Evolutionary conservation across 1,140 invertebrate species (phyloP), one percentile per base, ranked within the genome.

Genomic region (Atta cephalotes): DNA sequence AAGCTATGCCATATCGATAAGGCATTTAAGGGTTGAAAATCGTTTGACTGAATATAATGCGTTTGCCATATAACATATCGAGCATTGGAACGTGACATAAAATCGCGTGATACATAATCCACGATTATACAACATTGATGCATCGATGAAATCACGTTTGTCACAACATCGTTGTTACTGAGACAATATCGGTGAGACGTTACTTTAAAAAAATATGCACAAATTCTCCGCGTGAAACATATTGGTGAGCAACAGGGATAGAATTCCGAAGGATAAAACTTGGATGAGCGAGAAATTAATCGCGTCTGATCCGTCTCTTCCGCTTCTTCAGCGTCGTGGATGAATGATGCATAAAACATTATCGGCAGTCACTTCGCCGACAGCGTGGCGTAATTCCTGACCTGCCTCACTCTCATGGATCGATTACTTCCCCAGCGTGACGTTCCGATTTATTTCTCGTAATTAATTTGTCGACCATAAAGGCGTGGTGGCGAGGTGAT

Each of bases 291-390:
- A 56, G 63, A 81, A 58, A 81, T 81, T 81, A 81, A 81, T 71
- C 35, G 65, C 51, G 79, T 71, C 81, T 77, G 70, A 77, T 76
- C 58, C 81, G 68, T 45, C 49, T 28, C 72, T 66, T 79, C 74
- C 35, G 72, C 31, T 81, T 79, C 65, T 39, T 51, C 65, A 18
- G 4, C 39, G 53, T 25, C 39, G 53, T 21, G 65, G 28, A 80
- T 79, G 84, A 79, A 86, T 68, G 72, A 86, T 86, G 84, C 84
- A 79, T 79, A 86, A 86, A 86, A 79, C 74, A 86, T 86, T 86
- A 79, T 82, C 78, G 77, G 31, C 53, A 65, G n/a, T 70, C 66
- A n/a, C 65, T 56, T 65, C 25, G n/a, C 31, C 63, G 21, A 62
- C 53, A 74, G 56, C 25, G 56, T 74, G 70, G 39, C 70, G 80